Base-by-base conservation (phyloP, 2,113 vertebrate genomes). In the Antennarius striatus region DNA sequence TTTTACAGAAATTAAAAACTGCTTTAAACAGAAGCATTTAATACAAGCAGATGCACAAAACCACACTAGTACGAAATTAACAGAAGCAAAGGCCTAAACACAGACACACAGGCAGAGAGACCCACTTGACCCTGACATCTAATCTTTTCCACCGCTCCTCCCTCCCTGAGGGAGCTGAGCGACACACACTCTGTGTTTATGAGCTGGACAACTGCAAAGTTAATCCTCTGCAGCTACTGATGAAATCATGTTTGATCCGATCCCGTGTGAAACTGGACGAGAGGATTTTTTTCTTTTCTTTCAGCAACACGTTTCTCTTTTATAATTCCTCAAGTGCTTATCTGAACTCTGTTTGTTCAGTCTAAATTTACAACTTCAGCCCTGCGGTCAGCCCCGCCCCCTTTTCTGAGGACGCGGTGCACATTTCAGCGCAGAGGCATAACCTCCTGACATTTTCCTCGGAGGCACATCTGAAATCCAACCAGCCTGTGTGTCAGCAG, bases 361-460 rank as follows among this genome's bases (percentile, higher is more conserved):
- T 63, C 56, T 60, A 64, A 53, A 75, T 73, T 48, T 63, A 75
- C 30, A 53, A 71, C 68, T 58, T 12, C 10, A 62, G 59, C 30
- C 12, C 53, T 60, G 56, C 49, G 17, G 42, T 14, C 32, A 40
- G 63, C 54, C 52, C 6, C 1, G 3, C 14, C 50, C 51, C 45
- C 49, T 8, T 68, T 68, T 53, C 80, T 73, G 53, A 70, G 79
- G 80, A 63, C 82, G 76, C 2, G 4, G 22, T 77, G 77, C 79
- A 59, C 78, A 22, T 22, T 73, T 52, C 12, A 46, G 43, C 69
- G 67, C 66, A 68, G 71, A 69, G 61, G 50, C 61, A 45, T 72
- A 75, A 82, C 83, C 81, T 64, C 56, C 17, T 83, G 86, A 89
- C 87, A 84, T 87, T 87, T 82, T 53, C 59, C 16, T 61, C 45